These are phyloP conservation scores for Crocidura indochinensis DNA, from an alignment of 2,797 vertebrate genomes.

Conservation along the genomic window DNA sequence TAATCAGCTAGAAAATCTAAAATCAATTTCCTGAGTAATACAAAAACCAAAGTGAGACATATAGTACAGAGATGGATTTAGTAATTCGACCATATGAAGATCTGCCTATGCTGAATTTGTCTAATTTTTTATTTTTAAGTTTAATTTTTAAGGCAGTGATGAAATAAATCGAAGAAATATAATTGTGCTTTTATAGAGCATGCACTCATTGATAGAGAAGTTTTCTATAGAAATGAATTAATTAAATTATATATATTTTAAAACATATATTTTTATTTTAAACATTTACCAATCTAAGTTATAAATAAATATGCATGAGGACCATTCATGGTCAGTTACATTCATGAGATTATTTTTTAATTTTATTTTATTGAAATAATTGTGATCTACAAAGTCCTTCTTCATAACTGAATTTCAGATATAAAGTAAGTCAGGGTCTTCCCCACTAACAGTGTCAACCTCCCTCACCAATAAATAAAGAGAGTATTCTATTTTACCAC, in stretches of 20 bases:
- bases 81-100: neutral
- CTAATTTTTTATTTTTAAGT: too few species aligned
- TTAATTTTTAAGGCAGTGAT: slow-evolving; percentile 58
- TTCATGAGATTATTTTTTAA: neutral
- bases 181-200: neutral
- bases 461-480: too few species aligned
- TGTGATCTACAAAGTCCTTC: too few species aligned
- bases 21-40: neutral
- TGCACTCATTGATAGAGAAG: neutral
- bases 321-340: neutral
- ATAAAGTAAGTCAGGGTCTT: too few species aligned
- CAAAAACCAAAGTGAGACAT: neutral
- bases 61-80: neutral
- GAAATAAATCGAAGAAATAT: slow-evolving; percentile 13
- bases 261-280: neutral
- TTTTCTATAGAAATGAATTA: neutral
- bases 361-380: too few species aligned
- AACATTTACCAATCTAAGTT: slow-evolving; percentile 7
- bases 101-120: slow-evolving; percentile 15
- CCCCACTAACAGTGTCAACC: too few species aligned
- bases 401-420: too few species aligned
- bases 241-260: slow-evolving; percentile 5
- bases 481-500: too few species aligned
- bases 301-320: slow-evolving; percentile 51
- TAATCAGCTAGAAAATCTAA: neutral